These are phyloP conservation scores for Bugulina stolonifera DNA, from an alignment of 2,888 invertebrate species.

Conservation along the genomic window DNA sequence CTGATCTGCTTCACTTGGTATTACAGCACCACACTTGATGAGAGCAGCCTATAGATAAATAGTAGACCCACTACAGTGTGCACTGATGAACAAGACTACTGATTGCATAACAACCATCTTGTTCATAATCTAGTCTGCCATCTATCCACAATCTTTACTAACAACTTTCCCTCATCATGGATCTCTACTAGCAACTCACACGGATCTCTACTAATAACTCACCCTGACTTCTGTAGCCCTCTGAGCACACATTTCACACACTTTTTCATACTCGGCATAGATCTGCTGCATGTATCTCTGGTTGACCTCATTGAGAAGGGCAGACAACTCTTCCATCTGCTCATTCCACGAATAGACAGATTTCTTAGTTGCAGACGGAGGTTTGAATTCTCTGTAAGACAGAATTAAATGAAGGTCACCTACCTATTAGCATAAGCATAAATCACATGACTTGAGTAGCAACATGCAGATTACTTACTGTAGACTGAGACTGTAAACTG, in stretches of 20 bases:
- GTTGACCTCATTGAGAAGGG: slow-evolving; percentile 38
- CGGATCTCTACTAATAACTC: too few species aligned
- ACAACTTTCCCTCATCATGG: too few species aligned
- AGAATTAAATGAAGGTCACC: neutral
- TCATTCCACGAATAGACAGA: slow-evolving; percentile 49
- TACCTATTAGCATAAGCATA: too few species aligned
- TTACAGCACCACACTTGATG: slow-evolving; percentile 35
- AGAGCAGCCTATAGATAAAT: neutral
- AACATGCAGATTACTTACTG: too few species aligned
- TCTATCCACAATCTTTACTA: too few species aligned
- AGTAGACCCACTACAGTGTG: too few species aligned
- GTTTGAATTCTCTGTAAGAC: slow-evolving; percentile 43
- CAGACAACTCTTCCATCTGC: slow-evolving; percentile 38
- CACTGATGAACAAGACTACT: too few species aligned
- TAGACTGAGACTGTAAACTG: too few species aligned
- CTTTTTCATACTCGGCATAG: slow-evolving; percentile 46
- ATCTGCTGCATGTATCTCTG: slow-evolving; percentile 42
- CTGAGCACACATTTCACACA: slow-evolving; percentile 44
- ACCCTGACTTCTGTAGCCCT: slow-evolving; percentile 45
- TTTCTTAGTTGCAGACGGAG: slow-evolving; percentile 47
- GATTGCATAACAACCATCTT: too few species aligned
- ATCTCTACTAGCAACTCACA: too few species aligned
- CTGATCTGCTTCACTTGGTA: slow-evolving; percentile 35
- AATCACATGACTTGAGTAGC: too few species aligned
- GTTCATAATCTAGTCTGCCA: too few species aligned